Evolutionary conservation across 2,888 invertebrate genomes (phyloP).

Genomic region (Drosophila mimica): DNA sequence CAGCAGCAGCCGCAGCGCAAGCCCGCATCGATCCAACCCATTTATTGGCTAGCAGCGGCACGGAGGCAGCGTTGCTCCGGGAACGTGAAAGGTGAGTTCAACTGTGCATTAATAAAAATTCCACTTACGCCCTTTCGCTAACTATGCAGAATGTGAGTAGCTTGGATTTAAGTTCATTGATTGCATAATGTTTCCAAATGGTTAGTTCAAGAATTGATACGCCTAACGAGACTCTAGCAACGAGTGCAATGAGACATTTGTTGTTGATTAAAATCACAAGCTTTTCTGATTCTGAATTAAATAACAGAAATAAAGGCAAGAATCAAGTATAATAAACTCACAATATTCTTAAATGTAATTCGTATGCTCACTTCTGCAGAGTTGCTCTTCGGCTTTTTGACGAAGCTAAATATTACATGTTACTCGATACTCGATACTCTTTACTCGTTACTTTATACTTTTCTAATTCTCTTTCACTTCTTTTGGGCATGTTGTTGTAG

Average conservation of each 20-base stretch:
- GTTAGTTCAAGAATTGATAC: not conserved
- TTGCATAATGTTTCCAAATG: not conserved
- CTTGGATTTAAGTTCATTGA: not conserved
- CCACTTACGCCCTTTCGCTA: not conserved
- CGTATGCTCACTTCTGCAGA: slow-evolving; percentile 39
- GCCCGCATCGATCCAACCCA: slow-evolving; percentile 10
- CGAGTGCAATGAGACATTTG: not conserved
- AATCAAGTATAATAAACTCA: not conserved
- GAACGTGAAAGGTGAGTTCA: slow-evolving; percentile 67
- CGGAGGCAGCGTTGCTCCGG: slow-evolving; percentile 57
- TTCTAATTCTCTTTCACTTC: slow-evolving; percentile 4
- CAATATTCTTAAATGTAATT: not conserved
- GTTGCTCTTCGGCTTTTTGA: slow-evolving; percentile 30
- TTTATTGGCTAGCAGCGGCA: slow-evolving; percentile 25
- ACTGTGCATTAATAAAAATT: not conserved
- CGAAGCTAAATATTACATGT: slow-evolving; percentile 17
- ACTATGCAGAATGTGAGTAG: slow-evolving; percentile 30
- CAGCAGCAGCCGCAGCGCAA: slow-evolving; percentile 15
- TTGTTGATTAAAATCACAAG: not conserved
- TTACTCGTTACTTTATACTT: slow-evolving; percentile 34
- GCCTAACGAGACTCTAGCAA: not conserved
- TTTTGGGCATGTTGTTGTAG: slow-evolving; percentile 52
- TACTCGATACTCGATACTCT: slow-evolving; percentile 5
- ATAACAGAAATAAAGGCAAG: not conserved
- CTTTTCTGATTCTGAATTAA: not conserved